phyloP scores from a whole-genome alignment of 1,140 invertebrate genomes.

The Pogonognathellus flavescens region DNA sequence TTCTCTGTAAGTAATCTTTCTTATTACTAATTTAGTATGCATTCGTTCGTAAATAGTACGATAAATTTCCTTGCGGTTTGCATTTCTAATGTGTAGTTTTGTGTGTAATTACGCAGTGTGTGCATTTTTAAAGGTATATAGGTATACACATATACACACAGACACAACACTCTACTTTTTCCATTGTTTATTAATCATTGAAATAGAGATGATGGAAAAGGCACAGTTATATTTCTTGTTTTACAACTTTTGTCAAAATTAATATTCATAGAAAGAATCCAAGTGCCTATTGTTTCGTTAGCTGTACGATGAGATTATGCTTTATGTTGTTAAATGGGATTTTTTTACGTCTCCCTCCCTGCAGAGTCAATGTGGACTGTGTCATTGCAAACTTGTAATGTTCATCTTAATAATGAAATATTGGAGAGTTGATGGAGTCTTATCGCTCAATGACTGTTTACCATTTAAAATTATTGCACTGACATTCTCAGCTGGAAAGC shows the following conservation, averaged over 20 bases:
- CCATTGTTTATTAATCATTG: slow-evolving; percentile 15
- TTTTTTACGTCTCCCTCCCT: slow-evolving; percentile 15
- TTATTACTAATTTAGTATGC: no score
- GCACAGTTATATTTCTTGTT: slow-evolving; percentile 37
- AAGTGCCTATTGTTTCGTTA: no score
- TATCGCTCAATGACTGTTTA: not conserved
- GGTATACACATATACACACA: not conserved
- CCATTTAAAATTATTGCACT: not conserved
- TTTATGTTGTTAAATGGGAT: not conserved
- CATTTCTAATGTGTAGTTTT: not conserved
- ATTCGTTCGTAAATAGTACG: no score
- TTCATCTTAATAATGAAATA: slow-evolving; percentile 9
- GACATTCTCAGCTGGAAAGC: no score
- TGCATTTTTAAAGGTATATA: not conserved
- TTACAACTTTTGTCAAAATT: slow-evolving; percentile 40
- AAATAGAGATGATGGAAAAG: slow-evolving; percentile 3
- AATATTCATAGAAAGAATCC: slow-evolving; percentile 1
- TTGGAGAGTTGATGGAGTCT: not conserved
- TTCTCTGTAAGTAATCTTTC: no score
- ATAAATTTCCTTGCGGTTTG: no score
- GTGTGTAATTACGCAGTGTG: not conserved
- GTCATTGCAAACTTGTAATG: slow-evolving; percentile 44
- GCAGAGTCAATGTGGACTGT: slow-evolving; percentile 15
- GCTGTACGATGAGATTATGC: no score
- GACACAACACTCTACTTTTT: slow-evolving; percentile 23